Evolutionary conservation across 2,888 invertebrate genomes (phyloP), one percentile per base, ranked within the genome.

Genomic region (Gnatocerus cornutus): DNA sequence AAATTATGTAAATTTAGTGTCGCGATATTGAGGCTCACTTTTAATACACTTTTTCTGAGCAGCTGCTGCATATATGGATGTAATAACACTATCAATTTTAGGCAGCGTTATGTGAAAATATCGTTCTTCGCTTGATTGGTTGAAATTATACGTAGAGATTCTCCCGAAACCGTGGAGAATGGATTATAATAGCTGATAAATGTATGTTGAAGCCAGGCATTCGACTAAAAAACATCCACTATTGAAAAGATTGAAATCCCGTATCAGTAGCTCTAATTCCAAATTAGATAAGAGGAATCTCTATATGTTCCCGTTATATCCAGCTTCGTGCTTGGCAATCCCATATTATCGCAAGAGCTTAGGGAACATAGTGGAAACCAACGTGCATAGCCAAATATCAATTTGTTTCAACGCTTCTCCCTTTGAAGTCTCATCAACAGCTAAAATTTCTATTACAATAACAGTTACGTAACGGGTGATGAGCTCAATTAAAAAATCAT

Each of bases 271-370:
- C 72, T 69, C 77, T 79, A 79, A 80, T 78, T 79, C 79, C 75
- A 80, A 79, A 80, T 80, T 78, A 79, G 77, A 80, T 80, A 78
- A 78, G 76, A 77, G 74, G 76, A 75, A 75, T 74, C 79, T 74
- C 69, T 75, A 76, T 74, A 75, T 73, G 74, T 75, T 64, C 61
- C 67, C 63, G 59, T 71, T 71, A 61, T 64, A 69, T 72, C 68
- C 65, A 30, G 59, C 45, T 52, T 52, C 50, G 66, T 67, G 58
- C 56, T 48, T 45, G 64, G 53, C 64, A 64, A 64, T 64, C 64
- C 55, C 64, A 55, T 64, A 64, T 64, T 64, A 64, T 55, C 43
- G 33, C 62, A 50, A 52, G 62, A 41, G 62, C 62, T 62, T 62
- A 61, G 61, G 48, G 50, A 61, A 50, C 37, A 29, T 39, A 27